phyloP scores from a whole-genome alignment of 2,113 vertebrate genomes.

The Circaetus cinerascens region DNA sequence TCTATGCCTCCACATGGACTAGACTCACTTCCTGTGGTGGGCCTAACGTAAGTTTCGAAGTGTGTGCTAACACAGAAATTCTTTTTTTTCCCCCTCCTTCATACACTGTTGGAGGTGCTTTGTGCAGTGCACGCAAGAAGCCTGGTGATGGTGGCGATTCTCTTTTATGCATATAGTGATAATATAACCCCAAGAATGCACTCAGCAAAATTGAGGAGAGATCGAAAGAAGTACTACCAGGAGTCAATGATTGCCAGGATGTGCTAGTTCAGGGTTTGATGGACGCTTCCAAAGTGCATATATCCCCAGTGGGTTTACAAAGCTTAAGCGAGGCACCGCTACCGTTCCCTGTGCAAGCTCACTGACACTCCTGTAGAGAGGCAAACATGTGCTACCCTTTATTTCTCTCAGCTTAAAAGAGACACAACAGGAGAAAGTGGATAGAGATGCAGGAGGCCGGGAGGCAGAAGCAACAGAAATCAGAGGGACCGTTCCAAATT shows the following conservation, averaged over 20 bases:
- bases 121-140: not conserved
- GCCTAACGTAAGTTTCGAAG: not conserved
- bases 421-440: not conserved
- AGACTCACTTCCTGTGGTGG: not conserved
- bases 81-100: not conserved
- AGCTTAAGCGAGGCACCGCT: not conserved
- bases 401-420: not conserved
- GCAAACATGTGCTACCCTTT: no score
- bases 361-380: accelerated
- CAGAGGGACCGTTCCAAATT: not conserved
- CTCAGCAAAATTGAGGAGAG: not conserved
- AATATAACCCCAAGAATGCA: not conserved
- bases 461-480: not conserved
- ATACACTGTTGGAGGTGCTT: not conserved
- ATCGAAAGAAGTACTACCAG: not conserved
- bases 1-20: not conserved
- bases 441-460: not conserved
- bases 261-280: not conserved
- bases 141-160: no score
- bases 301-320: not conserved
- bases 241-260: not conserved
- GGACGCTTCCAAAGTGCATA: accelerated
- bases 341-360: not conserved
- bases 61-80: not conserved
- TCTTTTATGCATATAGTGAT: not conserved